Evolutionary conservation across 2,888 invertebrate genomes (phyloP), one percentile per base, ranked within the genome.

Genomic region (Drosophila fungiperda): DNA sequence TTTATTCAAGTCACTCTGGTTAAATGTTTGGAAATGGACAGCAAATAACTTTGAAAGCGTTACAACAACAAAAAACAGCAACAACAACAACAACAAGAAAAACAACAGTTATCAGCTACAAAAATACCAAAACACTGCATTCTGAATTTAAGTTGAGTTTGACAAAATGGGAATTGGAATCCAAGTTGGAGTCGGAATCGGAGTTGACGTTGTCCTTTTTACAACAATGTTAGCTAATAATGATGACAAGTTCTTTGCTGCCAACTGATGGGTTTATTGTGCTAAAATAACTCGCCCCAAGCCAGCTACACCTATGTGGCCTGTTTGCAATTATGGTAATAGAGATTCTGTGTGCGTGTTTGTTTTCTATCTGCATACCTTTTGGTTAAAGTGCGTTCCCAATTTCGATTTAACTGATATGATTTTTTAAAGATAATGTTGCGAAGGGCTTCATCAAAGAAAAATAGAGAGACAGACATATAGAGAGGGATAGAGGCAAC

Each of bases 1-100:
- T 89, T 89, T 89, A 89, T 89, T 89, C 89, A 87, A 89, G 89
- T 89, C 88, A 87, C 88, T 89, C 84, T 78, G 85, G 86, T 76
- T 88, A 84, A 83, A 88, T 89, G 89, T 88, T 85, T 83, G 84
- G 78, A 80, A 88, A 89, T 86, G 80, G 85, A 81, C 86, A 87
- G 88, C 87, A 87, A 87, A 87, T 87, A 87, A 87, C 85, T 87
- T 86, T 83, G 80, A 80, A 81, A 82, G 86, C 87, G 87, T 71
- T 76, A 78, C 79, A 82, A 80, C 63, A 86, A 67, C 57, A 69
- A 9, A 68, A 26, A 72, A 57, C 42, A 65, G 26, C 52, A 71
- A 40, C 50, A 59, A 9, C 58, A 80, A 75, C 73, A 79, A 32
- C 52, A 71, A 40, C 50, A 59, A 9, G 60, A 80, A 75, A 75